Base-by-base conservation (phyloP, 2,797 vertebrate species). In the Silurus lanzhouensis region DNA sequence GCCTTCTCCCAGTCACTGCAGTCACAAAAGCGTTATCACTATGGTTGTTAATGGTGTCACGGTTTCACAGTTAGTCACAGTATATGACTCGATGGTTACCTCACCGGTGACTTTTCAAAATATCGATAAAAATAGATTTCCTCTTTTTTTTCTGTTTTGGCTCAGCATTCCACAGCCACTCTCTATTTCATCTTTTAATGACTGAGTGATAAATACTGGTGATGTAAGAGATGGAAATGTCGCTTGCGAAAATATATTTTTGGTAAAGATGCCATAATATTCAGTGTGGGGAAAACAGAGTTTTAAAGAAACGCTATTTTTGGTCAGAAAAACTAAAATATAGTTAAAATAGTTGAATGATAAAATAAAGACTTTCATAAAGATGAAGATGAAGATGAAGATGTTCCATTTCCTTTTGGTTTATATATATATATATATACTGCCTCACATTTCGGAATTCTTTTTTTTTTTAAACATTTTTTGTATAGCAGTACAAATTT, bases 131-230 rank as follows among this genome's bases (percentile, higher is more conserved):
- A 71, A 60, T 72, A 60, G 81, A 60, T 25, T 61, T 55, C 58
- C 38, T n/a, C 44, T 46, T 6, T 52, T 46, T 46, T 2, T 12
- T 17, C 20, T 20, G 38, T 60, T 79, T 17, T 14, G 2, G 15
- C 46, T 25, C 79, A 55, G n/a, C 2, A 15, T 3, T 7, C 15
- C n/a, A 66, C 63, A 67, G 63, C 61, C 63, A 12, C 79, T 67
- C 19, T 81, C 44, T 81, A 52, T 81, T 81, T 81, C 61, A 81
- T 67, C 79, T 81, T 67, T 7, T 81, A 81, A 81, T 67, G 79
- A 81, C 79, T 81, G 78, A 80, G 15, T 81, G 79, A 67, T 81
- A 81, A 81, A 81, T 31, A 55, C 61, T 27, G 46, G 17, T 81
- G 79, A 81, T 81, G 78, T 81, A 81, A 81, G 78, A 64, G 78